A percentile compares a stretch with the other conserved stretches of the same genome.
Evolutionary conservation across 2,113 vertebrate genomes (phyloP).

Genomic region (Ariopsis seemanni): DNA sequence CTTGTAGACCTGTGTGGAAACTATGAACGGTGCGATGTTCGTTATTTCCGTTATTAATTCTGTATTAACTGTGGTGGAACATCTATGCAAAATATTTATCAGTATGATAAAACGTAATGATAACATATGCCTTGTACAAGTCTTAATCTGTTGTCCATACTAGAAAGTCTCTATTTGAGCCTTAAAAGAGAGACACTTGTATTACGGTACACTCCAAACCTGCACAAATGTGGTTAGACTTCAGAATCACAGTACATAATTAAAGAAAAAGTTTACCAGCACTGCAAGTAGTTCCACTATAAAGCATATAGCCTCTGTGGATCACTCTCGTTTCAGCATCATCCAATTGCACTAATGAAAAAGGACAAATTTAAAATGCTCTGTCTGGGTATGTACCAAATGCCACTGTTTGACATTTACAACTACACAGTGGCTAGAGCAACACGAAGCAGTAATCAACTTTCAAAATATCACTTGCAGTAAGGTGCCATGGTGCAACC

Average conservation of each 20-base stretch:
- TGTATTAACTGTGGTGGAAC: neutral
- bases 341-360: slow-evolving; percentile 71
- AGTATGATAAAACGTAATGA: neutral
- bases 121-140: neutral
- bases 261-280: slow-evolving; percentile 67
- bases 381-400: slow-evolving; percentile 66
- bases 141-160: neutral
- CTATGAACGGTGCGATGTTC: neutral
- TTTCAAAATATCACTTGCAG: slow-evolving; percentile 66
- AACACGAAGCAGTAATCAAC: slow-evolving; percentile 56
- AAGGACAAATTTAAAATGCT: slow-evolving; percentile 64
- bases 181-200: slow-evolving; percentile 44
- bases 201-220: slow-evolving; percentile 60
- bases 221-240: slow-evolving; percentile 68
- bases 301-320: neutral
- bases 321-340: slow-evolving; percentile 53
- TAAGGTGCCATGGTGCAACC: slow-evolving; percentile 34
- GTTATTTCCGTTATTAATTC: neutral
- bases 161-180: slow-evolving; percentile 4
- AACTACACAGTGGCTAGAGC: slow-evolving; percentile 45
- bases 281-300: slow-evolving; percentile 54
- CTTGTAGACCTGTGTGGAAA: neutral
- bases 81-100: neutral
- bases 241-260: slow-evolving; percentile 72
- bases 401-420: slow-evolving; percentile 74